A percentile compares a stretch with the other conserved stretches of the same genome.
Conservation (phyloP, 1,140 invertebrate species). For the Rhopalosiphum maidis region DNA sequence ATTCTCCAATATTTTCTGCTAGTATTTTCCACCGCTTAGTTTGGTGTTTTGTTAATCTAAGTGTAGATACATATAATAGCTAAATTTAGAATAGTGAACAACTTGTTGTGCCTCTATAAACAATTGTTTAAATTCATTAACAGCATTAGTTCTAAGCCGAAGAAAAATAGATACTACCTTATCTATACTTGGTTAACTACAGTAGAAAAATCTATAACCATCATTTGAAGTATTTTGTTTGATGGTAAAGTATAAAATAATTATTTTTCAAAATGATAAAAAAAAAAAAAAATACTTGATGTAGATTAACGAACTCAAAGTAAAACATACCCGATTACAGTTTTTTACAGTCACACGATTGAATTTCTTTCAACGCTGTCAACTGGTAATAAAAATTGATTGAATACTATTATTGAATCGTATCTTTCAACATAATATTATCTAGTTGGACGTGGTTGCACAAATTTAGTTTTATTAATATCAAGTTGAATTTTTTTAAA, state of each 20-base stretch:
- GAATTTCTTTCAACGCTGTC: too few relatives aligned
- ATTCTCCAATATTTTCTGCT: constrained; percentile 16
- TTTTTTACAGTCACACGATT: too few relatives aligned
- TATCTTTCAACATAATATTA: too few relatives aligned
- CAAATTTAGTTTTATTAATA: too few relatives aligned
- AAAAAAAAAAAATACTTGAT: neutral
- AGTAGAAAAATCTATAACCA: neutral
- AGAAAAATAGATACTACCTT: neutral
- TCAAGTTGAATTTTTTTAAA: too few relatives aligned
- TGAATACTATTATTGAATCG: too few relatives aligned
- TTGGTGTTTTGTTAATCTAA: neutral
- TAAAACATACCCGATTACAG: neutral
- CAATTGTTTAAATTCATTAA: neutral
- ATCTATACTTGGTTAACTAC: neutral
- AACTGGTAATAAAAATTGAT: too few relatives aligned
- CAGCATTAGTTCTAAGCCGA: neutral
- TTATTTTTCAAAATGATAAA: neutral
- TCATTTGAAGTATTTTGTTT: neutral
- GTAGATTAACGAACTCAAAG: neutral
- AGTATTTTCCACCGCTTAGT: neutral
- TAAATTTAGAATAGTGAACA: neutral
- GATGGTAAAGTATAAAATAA: neutral
- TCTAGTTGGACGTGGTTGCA: too few relatives aligned
- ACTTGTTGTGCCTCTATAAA: neutral
- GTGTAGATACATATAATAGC: neutral